Conservation (phyloP, 1,140 invertebrate species). For the Lordiphosa stackelbergi region DNA sequence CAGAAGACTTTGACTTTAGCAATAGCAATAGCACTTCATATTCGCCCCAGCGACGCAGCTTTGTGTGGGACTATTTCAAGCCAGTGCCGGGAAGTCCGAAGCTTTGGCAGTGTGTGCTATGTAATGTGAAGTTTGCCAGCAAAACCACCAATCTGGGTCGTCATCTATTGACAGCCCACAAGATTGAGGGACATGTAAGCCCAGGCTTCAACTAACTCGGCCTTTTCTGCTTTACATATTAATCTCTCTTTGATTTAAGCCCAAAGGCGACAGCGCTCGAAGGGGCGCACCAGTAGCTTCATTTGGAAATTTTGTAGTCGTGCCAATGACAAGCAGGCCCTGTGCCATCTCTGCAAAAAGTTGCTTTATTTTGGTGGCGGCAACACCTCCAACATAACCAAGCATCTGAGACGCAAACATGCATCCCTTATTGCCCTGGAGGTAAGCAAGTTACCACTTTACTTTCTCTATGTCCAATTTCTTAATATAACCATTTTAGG, state of each 20-base stretch:
- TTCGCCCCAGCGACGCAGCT: conserved; percentile 28
- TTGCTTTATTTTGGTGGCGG: conserved; percentile 52
- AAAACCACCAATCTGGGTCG: conserved; percentile 43
- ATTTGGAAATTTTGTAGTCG: conserved; percentile 58
- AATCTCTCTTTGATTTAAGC: too few relatives aligned
- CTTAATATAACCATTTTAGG: too few relatives aligned
- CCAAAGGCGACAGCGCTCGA: conserved; percentile 8
- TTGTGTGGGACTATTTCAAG: conserved; percentile 47
- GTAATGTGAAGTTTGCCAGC: conserved; percentile 36
- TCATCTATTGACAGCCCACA: conserved; percentile 35
- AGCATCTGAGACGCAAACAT: conserved; percentile 53
- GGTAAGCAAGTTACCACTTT: too few relatives aligned
- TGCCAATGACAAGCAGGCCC: conserved; percentile 44
- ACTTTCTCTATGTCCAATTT: too few relatives aligned
- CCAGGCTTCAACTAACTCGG: too few relatives aligned
- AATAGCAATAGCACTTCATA: too few relatives aligned
- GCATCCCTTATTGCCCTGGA: conserved; percentile 24
- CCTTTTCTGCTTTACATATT: too few relatives aligned
- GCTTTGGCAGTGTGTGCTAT: conserved; percentile 34
- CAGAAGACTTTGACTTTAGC: not conserved
- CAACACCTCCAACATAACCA: conserved; percentile 53
- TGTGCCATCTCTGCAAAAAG: conserved; percentile 52
- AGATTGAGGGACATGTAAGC: conserved; percentile 9
- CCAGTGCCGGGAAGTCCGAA: conserved; percentile 30
- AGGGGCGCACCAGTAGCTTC: conserved; percentile 48